Evolutionary conservation across 1,140 invertebrate genomes (phyloP), one percentile per base, ranked within the genome.

Genomic region (Drosophila kurseongensis): DNA sequence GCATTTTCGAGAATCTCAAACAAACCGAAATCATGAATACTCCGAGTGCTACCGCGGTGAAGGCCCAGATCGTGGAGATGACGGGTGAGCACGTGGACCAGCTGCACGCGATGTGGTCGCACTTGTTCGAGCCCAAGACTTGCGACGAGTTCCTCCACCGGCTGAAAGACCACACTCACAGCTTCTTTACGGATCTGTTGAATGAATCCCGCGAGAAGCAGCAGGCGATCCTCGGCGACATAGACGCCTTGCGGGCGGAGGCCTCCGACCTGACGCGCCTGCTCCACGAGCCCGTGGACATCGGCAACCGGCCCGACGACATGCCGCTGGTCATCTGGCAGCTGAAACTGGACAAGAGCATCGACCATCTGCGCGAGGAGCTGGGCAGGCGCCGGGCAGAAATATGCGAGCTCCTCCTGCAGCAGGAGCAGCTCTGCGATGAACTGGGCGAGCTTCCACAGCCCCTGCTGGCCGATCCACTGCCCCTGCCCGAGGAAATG

Each of bases 391-490:
- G 84, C 1, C 73, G 67, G 0, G 74, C 80, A 0, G 78, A 85
- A 52, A 85, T 89, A 8, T 66, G 62, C n/a, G 79, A 89, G 42
- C 57, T 89, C 3, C 45, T 89, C n/a, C 62, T 85, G 1, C 79
- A 89, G 48, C 84, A 89, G 52, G 81, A 89, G 10, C 50, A 61
- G n/a, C 59, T 89, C 0, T 89, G 84, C 41, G 79, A 85, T n/a
- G 84, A 89, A 13, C 57, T 89, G 32, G 81, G 82, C 16, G 79
- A 77, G 32, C 23, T 75, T 12, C 84, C 82, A 4, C 54, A 66
- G 8, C 76, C 84, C 0, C 50, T 89, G 27, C 61, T 85, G 16
- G 81, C 65, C 5, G 84, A 89, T 67, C 84, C 84, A 3, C 48
- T 89, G 41, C 84, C 84, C 0, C 52, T 72, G 16, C 73, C 72